These are phyloP conservation scores for Camponotus floridanus DNA, from an alignment of 1,140 invertebrate species.

Conservation along the genomic window DNA sequence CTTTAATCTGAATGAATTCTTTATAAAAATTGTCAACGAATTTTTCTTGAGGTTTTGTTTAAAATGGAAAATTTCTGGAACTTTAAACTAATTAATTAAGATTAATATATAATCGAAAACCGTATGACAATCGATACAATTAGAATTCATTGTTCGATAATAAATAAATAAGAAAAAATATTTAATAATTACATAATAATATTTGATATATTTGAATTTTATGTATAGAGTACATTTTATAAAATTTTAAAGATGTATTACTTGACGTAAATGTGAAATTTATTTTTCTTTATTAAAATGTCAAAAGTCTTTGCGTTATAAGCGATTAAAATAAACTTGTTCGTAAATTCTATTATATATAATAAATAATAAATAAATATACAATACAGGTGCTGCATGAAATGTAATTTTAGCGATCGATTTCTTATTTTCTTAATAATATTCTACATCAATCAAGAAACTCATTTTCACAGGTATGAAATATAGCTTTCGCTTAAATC, in stretches of 20 bases:
- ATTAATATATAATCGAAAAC: not conserved
- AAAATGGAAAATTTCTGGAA: not conserved
- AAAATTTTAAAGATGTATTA: not conserved
- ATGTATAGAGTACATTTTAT: too few species aligned
- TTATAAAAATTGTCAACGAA: not conserved
- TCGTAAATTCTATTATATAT: too few species aligned
- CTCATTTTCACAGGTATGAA: too few species aligned
- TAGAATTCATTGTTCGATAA: not conserved
- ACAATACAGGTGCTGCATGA: not conserved
- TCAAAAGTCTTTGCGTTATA: not conserved
- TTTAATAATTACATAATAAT: too few species aligned
- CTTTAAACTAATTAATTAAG: constrained; percentile 13
- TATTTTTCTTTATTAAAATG: not conserved
- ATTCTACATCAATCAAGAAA: not conserved
- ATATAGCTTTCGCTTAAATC: not conserved
- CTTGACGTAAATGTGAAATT: too few species aligned
- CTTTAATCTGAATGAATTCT: not conserved
- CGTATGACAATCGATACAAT: not conserved
- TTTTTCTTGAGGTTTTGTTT: not conserved
- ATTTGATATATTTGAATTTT: too few species aligned
- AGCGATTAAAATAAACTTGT: too few species aligned
- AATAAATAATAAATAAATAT: too few species aligned
- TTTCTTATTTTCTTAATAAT: not conserved
- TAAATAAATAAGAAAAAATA: not conserved
- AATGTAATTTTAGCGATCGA: not conserved